phyloP scores from a whole-genome alignment of 37 sponge, comb jelly and placozoan genomes.

The Haliclona indistincta region DNA sequence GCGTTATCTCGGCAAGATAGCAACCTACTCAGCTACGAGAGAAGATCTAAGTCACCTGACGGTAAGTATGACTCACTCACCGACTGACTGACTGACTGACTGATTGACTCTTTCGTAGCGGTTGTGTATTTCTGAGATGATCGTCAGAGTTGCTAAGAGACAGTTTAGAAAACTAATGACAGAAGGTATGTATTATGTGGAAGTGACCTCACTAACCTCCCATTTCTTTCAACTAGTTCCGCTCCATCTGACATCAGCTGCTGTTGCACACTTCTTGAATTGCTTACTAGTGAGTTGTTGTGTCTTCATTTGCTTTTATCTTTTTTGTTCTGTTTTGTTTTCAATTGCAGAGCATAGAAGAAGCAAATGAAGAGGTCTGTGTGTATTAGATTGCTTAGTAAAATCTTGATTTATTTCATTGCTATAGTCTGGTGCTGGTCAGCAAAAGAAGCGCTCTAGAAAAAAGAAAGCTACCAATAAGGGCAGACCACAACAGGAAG shows the following conservation, averaged over 20 bases:
- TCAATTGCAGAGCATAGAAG: neutral
- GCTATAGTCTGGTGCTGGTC: too few species aligned
- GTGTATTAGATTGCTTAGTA: too few species aligned
- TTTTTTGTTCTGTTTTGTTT: neutral
- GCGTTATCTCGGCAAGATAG: constrained; percentile 87
- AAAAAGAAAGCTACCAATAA: neutral
- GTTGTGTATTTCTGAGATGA: constrained; percentile 84
- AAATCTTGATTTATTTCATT: too few species aligned
- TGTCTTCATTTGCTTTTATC: neutral
- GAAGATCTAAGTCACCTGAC: constrained; percentile 61
- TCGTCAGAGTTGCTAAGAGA: constrained; percentile 76
- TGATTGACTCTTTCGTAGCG: constrained; percentile 30
- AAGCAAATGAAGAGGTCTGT: constrained; percentile 5
- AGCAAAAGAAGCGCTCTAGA: too few species aligned
- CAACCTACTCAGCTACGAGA: constrained; percentile 36
- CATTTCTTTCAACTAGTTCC: too few species aligned
- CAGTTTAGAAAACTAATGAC: constrained; percentile 57
- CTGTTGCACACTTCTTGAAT: constrained; percentile 82
- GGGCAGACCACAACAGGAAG: neutral
- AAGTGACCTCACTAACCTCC: too few species aligned
- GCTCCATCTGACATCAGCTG: constrained; percentile 41
- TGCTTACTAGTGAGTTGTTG: constrained; percentile 56
- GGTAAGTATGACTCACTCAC: constrained; percentile 5
- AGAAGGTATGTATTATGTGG: constrained; percentile 56
- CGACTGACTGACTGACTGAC: neutral